These are phyloP conservation scores for Dreissena rostriformis DNA, from an alignment of 1,140 invertebrate genomes.

Conservation along the genomic window DNA sequence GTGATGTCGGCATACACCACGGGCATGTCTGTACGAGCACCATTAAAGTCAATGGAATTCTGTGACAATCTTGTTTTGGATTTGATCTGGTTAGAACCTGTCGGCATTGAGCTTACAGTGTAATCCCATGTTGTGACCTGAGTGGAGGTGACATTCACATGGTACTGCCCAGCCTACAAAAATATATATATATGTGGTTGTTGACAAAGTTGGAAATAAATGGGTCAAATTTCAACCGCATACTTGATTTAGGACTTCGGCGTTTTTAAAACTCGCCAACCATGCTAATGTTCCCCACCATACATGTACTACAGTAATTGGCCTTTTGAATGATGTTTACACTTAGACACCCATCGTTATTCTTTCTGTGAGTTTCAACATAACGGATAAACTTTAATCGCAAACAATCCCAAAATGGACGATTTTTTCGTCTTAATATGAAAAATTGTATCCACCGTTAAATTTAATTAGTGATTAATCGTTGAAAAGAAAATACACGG, in stretches of 20 bases:
- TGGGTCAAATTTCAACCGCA: background rate
- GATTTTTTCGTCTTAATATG: too few species aligned
- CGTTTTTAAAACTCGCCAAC: too few species aligned
- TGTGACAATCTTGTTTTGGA: background rate
- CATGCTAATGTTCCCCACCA: too few species aligned
- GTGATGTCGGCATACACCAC: constrained; percentile 23
- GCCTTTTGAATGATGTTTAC: too few species aligned
- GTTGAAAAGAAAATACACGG: too few species aligned
- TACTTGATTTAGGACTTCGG: too few species aligned
- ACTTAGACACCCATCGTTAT: too few species aligned
- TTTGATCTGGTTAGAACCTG: background rate
- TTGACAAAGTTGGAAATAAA: background rate
- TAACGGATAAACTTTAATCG: too few species aligned
- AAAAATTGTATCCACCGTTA: too few species aligned
- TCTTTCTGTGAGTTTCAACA: too few species aligned
- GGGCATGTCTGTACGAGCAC: background rate
- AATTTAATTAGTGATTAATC: too few species aligned
- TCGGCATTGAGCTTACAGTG: constrained; percentile 3
- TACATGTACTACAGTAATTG: too few species aligned
- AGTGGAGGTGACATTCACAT: background rate
- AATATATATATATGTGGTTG: background rate
- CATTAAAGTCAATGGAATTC: background rate
- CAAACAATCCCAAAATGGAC: background rate
- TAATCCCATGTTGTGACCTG: background rate
- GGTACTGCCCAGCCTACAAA: constrained; percentile 11